Conservation (phyloP, 1,140 invertebrate species). For the Amphibalanus amphitrite region DNA sequence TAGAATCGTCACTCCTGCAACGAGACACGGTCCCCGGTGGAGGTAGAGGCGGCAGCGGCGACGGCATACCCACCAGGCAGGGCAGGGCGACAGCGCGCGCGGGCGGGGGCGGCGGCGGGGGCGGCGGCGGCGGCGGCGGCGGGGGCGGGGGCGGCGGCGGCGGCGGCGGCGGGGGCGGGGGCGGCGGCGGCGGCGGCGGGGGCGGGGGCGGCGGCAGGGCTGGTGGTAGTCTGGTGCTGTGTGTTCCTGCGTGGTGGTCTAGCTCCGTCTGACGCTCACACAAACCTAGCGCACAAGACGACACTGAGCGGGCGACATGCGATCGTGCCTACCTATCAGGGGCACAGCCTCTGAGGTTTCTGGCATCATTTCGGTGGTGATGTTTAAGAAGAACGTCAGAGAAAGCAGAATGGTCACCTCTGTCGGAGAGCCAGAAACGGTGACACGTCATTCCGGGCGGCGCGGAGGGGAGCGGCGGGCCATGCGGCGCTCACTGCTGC, state of each 20-base stretch:
- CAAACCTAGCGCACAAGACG: background rate
- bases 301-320: background rate
- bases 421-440: constrained; percentile 29
- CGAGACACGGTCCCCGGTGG: constrained; percentile 12
- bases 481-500: background rate
- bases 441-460: background rate
- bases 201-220: no score
- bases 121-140: no score
- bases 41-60: no score
- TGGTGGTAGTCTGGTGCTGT: background rate
- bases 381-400: constrained; percentile 96
- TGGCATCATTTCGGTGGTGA: constrained; percentile 90
- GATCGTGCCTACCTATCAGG: constrained; percentile 61
- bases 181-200: no score
- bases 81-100: no score
- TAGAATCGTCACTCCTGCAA: constrained; percentile 65
- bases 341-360: constrained; percentile 94
- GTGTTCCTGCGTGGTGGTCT: background rate
- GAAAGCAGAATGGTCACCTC: constrained; percentile 98
- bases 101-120: no score
- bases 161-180: no score
- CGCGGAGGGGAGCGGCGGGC: no score
- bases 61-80: no score
- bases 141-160: no score
- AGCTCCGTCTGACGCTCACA: background rate